A percentile compares a stretch with the other conserved stretches of the same genome.
phyloP scores from a whole-genome alignment of 2,797 vertebrate species.

The Anguilla anguilla region DNA sequence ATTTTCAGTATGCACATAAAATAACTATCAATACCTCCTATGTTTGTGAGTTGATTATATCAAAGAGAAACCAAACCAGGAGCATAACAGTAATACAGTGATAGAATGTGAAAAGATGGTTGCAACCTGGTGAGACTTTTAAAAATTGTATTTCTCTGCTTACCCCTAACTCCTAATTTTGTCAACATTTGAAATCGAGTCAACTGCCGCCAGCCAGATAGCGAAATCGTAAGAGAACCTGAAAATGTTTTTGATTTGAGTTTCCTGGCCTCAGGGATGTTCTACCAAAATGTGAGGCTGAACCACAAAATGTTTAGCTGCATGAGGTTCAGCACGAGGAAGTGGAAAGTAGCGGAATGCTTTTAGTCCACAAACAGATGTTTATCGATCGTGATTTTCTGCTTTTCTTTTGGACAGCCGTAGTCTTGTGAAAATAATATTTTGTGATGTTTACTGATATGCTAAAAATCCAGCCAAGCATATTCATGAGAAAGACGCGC shows the following conservation, averaged over 20 bases:
- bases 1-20: no score
- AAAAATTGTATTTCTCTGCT: no score
- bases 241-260: background rate
- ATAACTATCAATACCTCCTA: no score
- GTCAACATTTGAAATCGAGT: background rate
- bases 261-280: background rate
- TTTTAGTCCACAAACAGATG: background rate
- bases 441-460: background rate
- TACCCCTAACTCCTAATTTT: background rate
- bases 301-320: background rate
- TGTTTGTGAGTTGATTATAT: no score
- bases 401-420: background rate
- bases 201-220: background rate
- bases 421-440: background rate
- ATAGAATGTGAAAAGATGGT: no score
- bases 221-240: background rate
- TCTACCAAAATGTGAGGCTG: background rate
- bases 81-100: no score
- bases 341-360: background rate
- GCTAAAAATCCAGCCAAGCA: background rate
- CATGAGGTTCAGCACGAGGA: background rate
- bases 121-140: no score
- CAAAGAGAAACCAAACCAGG: no score
- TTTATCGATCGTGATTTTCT: background rate
- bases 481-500: background rate